Percentiles rank a stretch among this genome's conserved stretches.
Evolutionary conservation across 2,797 vertebrate genomes (phyloP).

Genomic region (Eospalax fontanierii): DNA sequence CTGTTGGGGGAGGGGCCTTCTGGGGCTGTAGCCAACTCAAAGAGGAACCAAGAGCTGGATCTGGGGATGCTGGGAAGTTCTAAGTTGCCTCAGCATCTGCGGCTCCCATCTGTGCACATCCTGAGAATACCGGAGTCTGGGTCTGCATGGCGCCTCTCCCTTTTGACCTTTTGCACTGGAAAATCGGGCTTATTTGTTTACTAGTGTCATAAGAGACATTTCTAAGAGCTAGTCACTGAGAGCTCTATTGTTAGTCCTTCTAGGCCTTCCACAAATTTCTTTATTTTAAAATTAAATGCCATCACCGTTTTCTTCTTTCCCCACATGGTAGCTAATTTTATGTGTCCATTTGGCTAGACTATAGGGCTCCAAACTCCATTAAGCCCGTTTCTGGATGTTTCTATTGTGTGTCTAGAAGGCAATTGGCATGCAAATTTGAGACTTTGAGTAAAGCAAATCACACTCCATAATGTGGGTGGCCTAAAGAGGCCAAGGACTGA

Average conservation of each 20-base stretch:
- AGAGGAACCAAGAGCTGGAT: background rate
- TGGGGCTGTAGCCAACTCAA: too few species aligned
- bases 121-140: background rate
- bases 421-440: background rate
- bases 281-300: background rate
- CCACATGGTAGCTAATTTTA: background rate
- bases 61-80: background rate
- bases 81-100: background rate
- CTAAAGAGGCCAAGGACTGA: background rate
- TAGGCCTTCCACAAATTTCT: background rate
- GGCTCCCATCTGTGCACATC: constrained; percentile 22
- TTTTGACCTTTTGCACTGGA: constrained; percentile 24
- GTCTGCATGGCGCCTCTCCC: background rate
- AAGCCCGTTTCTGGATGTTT: background rate
- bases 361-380: background rate
- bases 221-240: background rate
- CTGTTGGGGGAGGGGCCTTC: background rate
- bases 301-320: background rate
- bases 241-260: background rate
- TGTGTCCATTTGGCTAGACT: background rate
- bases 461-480: background rate
- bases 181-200: background rate
- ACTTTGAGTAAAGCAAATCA: background rate
- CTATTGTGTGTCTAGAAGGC: background rate
- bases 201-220: background rate